Conservation (phyloP, 2,113 vertebrate species). For the Clarias batrachus region DNA sequence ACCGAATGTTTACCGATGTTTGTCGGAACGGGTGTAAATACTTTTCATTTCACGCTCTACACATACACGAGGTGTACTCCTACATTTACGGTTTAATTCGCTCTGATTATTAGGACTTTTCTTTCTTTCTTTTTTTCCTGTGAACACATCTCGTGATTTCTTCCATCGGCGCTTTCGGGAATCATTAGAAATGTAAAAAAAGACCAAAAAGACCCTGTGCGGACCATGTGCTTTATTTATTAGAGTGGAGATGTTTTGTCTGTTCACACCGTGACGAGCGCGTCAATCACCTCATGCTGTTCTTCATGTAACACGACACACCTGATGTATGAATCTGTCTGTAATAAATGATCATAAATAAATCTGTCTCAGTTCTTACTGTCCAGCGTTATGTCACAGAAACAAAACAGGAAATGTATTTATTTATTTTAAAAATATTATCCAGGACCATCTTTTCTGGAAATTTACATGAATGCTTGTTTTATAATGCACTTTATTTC, state of each 20-base stretch:
- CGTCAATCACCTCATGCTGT: conserved; percentile 7
- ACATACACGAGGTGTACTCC: background rate
- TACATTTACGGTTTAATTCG: background rate
- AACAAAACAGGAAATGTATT: background rate
- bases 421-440: no score
- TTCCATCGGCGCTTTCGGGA: background rate
- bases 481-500: no score
- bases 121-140: background rate
- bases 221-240: conserved; percentile 23
- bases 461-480: background rate
- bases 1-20: background rate
- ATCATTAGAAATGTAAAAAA: background rate
- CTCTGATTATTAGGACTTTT: background rate
- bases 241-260: background rate
- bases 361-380: background rate
- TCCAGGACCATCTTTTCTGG: background rate
- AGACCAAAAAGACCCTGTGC: background rate
- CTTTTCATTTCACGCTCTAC: background rate
- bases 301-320: conserved; percentile 23
- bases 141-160: background rate
- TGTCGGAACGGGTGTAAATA: conserved; percentile 5
- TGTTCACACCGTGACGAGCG: background rate
- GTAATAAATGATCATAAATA: conserved; percentile 42
- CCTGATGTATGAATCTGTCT: conserved; percentile 42
- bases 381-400: background rate